Evolutionary conservation across 2,797 vertebrate genomes (phyloP).

Genomic region (Peromyscus attwateri): DNA sequence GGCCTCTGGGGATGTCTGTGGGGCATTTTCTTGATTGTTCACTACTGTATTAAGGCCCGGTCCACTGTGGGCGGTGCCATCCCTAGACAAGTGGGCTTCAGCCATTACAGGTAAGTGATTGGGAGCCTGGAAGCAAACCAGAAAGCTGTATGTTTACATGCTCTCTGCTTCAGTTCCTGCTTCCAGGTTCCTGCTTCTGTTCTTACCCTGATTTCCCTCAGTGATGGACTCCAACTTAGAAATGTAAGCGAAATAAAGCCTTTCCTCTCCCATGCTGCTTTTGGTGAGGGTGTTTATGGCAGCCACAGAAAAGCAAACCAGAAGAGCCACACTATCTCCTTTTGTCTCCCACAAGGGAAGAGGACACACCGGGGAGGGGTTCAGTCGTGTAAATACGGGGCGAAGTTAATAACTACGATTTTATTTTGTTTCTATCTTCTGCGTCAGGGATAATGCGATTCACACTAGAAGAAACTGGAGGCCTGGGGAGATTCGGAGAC

Average conservation of each 20-base stretch:
- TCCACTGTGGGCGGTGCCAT: background rate
- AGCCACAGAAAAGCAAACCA: background rate
- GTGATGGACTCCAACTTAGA: background rate
- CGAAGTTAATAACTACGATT: background rate
- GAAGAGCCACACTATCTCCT: background rate
- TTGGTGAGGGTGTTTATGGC: background rate
- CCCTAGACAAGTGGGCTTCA: background rate
- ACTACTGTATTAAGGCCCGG: background rate
- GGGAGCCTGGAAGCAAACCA: background rate
- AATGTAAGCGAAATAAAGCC: background rate
- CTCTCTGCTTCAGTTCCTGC: background rate
- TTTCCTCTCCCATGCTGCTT: background rate
- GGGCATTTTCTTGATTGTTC: background rate
- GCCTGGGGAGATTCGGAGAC: background rate
- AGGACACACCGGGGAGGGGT: background rate
- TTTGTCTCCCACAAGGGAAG: background rate
- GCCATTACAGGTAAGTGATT: too few relatives aligned
- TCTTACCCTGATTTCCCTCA: background rate
- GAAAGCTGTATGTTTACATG: background rate
- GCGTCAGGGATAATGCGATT: constrained; percentile 26
- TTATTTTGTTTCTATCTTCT: background rate
- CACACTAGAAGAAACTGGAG: constrained; percentile 25
- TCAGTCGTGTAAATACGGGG: background rate
- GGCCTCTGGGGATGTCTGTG: background rate
- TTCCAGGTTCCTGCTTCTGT: background rate